These are phyloP conservation scores for Ciconia stormi DNA, from an alignment of 2,113 vertebrate species.

Conservation along the genomic window DNA sequence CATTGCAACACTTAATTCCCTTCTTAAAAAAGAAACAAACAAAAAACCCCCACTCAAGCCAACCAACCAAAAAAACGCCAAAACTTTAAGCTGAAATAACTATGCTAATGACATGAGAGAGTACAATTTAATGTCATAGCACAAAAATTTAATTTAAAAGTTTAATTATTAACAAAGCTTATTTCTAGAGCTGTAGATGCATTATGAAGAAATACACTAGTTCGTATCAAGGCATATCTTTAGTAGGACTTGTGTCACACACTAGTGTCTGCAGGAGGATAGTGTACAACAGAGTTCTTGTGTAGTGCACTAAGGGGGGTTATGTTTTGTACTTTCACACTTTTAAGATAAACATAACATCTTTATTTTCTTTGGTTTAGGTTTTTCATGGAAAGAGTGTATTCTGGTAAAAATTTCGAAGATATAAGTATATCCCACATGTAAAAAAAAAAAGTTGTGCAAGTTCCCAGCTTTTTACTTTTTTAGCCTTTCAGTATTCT, in stretches of 20 bases:
- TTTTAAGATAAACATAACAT: background rate
- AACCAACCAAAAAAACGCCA: background rate
- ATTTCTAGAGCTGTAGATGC: background rate
- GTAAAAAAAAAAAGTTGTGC: background rate
- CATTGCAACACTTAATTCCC: background rate
- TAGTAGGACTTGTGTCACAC: background rate
- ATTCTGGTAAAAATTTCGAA: background rate
- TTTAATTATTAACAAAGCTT: background rate
- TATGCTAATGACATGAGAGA: background rate
- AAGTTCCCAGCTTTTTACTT: background rate
- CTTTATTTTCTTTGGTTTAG: background rate
- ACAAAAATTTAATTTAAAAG: background rate
- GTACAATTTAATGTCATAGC: background rate
- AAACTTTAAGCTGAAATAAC: background rate
- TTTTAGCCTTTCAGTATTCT: background rate
- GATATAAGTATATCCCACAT: background rate
- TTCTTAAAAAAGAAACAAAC: background rate
- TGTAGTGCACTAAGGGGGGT: no score
- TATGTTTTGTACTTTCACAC: background rate
- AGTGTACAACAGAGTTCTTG: background rate
- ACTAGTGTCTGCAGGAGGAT: background rate
- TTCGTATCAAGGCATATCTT: background rate
- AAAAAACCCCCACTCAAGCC: background rate
- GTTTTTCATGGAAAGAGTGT: background rate
- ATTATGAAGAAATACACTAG: background rate